Conservation (phyloP, 2,888 invertebrate species). For the Diadegma fenestrale region DNA sequence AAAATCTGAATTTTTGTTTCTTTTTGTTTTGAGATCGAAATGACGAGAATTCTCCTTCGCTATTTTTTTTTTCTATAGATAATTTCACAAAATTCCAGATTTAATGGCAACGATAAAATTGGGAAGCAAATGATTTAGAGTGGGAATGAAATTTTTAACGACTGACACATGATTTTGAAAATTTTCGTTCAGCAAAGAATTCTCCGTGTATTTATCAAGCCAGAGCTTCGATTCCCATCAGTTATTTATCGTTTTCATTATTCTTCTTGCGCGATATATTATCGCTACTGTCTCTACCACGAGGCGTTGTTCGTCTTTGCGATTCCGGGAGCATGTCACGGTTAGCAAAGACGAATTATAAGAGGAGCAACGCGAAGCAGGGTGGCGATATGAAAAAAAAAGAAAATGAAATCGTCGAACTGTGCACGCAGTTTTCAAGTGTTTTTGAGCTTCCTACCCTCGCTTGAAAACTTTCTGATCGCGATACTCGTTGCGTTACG, state of each 20-base stretch:
- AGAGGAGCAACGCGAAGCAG: conserved; percentile 64
- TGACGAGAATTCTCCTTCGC: neutral
- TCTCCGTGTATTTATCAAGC: neutral
- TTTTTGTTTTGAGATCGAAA: neutral
- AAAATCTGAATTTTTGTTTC: neutral
- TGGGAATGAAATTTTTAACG: neutral
- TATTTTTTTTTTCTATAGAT: neutral
- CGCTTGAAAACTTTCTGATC: conserved; percentile 39
- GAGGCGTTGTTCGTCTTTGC: conserved; percentile 70
- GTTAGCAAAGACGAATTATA: conserved; percentile 82
- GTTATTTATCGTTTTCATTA: conserved; percentile 83
- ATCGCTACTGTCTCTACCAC: conserved; percentile 60
- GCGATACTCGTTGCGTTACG: conserved; percentile 28
- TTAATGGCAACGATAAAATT: neutral
- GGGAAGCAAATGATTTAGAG: neutral
- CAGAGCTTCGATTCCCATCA: conserved; percentile 79
- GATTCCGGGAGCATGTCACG: conserved; percentile 71
- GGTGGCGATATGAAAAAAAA: conserved; percentile 24
- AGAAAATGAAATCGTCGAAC: conserved; percentile 23
- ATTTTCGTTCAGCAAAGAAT: neutral
- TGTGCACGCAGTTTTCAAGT: conserved; percentile 7
- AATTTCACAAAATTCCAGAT: neutral
- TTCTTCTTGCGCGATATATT: conserved; percentile 69
- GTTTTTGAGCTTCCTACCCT: conserved; percentile 34
- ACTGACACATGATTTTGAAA: neutral